Percentiles rank a stretch among this genome's conserved stretches.
phyloP scores from a whole-genome alignment of 2,113 vertebrate species.

The Genyomyrus donnyi region DNA sequence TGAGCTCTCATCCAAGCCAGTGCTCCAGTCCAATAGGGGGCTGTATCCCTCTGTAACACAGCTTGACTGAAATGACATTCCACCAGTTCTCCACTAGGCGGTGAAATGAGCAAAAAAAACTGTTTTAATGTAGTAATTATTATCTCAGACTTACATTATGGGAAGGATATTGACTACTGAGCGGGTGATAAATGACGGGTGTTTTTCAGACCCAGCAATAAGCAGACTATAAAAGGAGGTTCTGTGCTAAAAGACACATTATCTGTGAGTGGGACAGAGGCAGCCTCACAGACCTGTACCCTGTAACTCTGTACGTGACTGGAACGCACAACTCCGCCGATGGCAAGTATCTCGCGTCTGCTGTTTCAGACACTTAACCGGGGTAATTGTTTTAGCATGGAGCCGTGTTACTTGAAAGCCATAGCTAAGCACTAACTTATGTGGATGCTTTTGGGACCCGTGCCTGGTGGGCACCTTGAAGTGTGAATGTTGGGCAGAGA shows the following conservation, averaged over 20 bases:
- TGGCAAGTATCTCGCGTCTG: slow-evolving; percentile 23
- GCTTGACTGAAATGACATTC: background rate
- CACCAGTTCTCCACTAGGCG: background rate
- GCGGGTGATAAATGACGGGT: background rate
- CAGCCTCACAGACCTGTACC: slow-evolving; percentile 23
- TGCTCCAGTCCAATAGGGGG: background rate
- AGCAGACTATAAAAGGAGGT: background rate
- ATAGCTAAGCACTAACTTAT: slow-evolving; percentile 47
- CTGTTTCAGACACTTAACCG: slow-evolving; percentile 51
- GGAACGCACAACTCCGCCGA: slow-evolving; percentile 16
- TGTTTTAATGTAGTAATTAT: background rate
- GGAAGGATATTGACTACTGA: background rate
- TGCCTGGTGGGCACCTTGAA: background rate
- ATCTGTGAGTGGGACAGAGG: background rate
- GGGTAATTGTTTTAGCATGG: slow-evolving; percentile 55
- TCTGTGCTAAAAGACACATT: background rate
- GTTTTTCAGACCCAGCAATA: background rate
- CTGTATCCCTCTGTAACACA: background rate
- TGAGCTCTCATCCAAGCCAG: background rate
- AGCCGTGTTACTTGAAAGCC: slow-evolving; percentile 38
- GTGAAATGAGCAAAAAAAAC: background rate
- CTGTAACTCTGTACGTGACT: slow-evolving; percentile 25
- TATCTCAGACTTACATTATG: background rate
- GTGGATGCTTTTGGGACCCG: slow-evolving; percentile 17
- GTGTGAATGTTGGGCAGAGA: slow-evolving; percentile 6